phyloP scores from a whole-genome alignment of 2,113 vertebrate species.

The Elanus axillaris region DNA sequence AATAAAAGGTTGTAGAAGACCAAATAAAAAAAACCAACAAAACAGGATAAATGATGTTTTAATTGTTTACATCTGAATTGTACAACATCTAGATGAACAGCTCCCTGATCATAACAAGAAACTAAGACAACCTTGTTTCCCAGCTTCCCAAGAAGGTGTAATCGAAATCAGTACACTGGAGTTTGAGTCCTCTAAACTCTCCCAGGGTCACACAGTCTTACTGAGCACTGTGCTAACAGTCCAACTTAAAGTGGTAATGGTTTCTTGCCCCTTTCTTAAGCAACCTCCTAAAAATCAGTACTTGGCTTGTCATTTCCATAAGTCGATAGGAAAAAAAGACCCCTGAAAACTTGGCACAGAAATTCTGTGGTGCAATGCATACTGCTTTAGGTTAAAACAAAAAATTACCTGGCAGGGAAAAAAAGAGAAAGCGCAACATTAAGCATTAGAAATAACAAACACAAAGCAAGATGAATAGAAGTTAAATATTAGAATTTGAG shows the following conservation, averaged over 20 bases:
- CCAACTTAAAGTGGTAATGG: not conserved
- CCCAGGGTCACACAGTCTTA: not conserved
- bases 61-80: not conserved
- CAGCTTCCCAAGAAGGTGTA: not conserved
- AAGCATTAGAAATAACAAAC: slow-evolving; percentile 22
- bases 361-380: not conserved
- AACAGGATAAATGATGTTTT: not conserved
- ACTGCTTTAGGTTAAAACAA: not conserved
- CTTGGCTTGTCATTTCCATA: not conserved
- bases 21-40: not conserved
- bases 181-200: not conserved
- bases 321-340: not conserved
- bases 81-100: not conserved
- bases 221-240: not conserved
- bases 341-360: not conserved
- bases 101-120: not conserved
- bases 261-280: not conserved
- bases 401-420: slow-evolving; percentile 40
- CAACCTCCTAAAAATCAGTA: not conserved
- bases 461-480: slow-evolving; percentile 21
- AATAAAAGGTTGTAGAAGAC: not conserved
- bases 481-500: not conserved
- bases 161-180: not conserved
- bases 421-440: not conserved
- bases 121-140: not conserved